These are phyloP conservation scores for Exocentrus adspersus DNA, from an alignment of 2,888 invertebrate genomes.

Conservation along the genomic window DNA sequence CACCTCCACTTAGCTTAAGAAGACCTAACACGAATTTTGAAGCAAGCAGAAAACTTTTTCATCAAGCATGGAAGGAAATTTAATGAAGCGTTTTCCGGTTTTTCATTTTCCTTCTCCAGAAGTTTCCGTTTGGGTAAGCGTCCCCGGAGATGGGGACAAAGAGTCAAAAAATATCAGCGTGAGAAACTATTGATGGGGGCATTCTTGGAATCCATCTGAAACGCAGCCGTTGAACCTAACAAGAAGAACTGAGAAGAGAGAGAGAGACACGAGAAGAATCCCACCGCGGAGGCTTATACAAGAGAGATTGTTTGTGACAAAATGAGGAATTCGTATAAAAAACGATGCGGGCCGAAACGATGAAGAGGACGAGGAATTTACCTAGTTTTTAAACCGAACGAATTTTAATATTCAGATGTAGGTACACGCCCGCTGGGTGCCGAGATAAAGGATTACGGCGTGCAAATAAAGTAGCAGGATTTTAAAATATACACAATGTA, in stretches of 20 bases:
- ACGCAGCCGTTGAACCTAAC: conserved; percentile 35
- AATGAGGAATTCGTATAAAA: conserved; percentile 24
- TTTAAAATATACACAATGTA: no score
- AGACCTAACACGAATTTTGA: no score
- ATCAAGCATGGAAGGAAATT: no score
- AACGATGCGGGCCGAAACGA: conserved; percentile 18
- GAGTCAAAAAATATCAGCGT: conserved; percentile 32
- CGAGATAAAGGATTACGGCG: neutral
- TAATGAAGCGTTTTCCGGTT: no score
- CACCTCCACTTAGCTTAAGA: conserved; percentile 1
- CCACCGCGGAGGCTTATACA: conserved; percentile 2
- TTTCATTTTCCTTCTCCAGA: neutral
- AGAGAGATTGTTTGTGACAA: conserved; percentile 27
- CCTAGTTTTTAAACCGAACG: conserved; percentile 14
- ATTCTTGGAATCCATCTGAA: conserved; percentile 38
- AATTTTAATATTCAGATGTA: conserved; percentile 5
- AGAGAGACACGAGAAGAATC: conserved; percentile 18
- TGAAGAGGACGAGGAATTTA: conserved; percentile 18
- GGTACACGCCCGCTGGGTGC: neutral
- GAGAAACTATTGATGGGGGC: conserved; percentile 38
- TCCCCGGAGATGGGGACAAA: neutral
- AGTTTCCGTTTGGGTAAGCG: neutral
- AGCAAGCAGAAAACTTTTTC: no score
- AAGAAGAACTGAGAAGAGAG: conserved; percentile 8
- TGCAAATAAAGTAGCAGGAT: no score